Evolutionary conservation across 2,113 vertebrate species (phyloP).

Genomic region (Coturnix japonica): DNA sequence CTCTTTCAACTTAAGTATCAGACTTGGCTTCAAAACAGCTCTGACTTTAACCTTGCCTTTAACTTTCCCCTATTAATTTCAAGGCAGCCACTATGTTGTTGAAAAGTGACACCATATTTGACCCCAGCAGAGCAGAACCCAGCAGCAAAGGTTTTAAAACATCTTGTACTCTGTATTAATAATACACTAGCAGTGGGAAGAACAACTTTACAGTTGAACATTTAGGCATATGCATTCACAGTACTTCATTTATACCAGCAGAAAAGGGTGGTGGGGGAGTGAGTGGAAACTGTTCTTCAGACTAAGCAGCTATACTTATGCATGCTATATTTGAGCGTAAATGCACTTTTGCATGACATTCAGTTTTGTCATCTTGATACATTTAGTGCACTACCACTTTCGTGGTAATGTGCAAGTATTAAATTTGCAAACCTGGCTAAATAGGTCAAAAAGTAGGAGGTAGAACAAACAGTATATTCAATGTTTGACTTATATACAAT

Average conservation of each 20-base stretch:
- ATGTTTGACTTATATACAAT: background rate
- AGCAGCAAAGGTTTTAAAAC: background rate
- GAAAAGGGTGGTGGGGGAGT: fast-evolving
- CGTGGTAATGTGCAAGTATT: background rate
- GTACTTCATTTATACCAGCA: background rate
- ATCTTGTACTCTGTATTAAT: background rate
- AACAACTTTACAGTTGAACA: background rate
- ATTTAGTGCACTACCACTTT: background rate
- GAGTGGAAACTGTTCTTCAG: background rate
- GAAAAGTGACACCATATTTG: background rate
- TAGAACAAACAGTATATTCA: background rate
- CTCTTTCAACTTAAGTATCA: background rate
- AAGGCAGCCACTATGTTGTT: background rate
- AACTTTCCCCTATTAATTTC: constrained; percentile 44
- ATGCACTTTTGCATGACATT: background rate
- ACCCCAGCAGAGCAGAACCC: background rate
- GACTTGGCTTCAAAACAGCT: constrained; percentile 10
- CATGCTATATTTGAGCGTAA: background rate
- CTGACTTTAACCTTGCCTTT: constrained; percentile 32
- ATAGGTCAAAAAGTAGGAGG: background rate
- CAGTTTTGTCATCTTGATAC: background rate
- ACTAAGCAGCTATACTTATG: background rate
- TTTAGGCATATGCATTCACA: background rate
- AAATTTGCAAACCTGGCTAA: background rate
- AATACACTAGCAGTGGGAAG: background rate